A percentile compares a stretch with the other conserved stretches of the same genome.
Conservation (phyloP, 2,113 vertebrate genomes). For the Cyprinodon brontotheroides region DNA sequence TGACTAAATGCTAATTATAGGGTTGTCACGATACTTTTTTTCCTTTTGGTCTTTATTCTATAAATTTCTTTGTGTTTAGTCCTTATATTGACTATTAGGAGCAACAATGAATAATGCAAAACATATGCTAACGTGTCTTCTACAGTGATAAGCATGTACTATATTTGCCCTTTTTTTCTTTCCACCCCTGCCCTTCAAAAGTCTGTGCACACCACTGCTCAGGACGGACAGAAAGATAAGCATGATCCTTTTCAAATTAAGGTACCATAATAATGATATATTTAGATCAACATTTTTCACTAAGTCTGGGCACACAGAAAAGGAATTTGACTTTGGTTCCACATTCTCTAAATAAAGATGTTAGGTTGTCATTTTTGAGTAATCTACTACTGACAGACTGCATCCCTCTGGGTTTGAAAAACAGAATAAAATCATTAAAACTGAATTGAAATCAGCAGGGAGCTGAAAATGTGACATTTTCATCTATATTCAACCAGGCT, state of each 20-base stretch:
- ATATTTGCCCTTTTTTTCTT: too few species aligned
- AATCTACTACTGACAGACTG: background rate
- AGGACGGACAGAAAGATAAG: background rate
- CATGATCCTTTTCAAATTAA: background rate
- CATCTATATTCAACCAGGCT: constrained; percentile 6
- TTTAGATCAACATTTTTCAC: background rate
- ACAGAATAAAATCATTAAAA: constrained; percentile 31
- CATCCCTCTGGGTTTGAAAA: constrained; percentile 6
- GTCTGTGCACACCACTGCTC: too few species aligned
- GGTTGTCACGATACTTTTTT: too few species aligned
- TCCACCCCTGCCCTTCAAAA: too few species aligned
- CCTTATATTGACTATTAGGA: too few species aligned
- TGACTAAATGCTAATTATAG: background rate
- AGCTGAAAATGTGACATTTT: constrained; percentile 14
- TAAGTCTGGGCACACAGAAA: too few species aligned
- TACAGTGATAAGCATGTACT: too few species aligned
- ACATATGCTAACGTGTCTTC: too few species aligned
- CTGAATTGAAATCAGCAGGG: constrained; percentile 49
- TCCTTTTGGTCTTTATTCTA: background rate
- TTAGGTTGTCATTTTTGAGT: background rate
- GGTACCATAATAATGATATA: background rate
- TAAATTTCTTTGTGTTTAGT: background rate
- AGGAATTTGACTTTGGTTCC: too few species aligned
- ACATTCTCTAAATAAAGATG: background rate
- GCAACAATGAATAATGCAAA: too few species aligned